Base-by-base conservation (phyloP, 2,113 vertebrate genomes). In the Ammodytes marinus region DNA sequence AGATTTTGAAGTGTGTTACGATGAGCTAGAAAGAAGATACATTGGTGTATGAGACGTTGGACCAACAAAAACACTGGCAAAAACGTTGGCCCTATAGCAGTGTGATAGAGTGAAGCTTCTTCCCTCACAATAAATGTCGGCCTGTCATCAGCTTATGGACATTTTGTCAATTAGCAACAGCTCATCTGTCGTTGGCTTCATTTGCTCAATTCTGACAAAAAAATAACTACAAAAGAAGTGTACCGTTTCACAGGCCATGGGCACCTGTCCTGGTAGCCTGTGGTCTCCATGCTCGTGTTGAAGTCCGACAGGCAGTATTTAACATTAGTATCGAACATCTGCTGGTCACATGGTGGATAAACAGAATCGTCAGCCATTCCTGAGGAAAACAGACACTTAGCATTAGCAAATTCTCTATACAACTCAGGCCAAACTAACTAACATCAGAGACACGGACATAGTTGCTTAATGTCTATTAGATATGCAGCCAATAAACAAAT, bases 181-280 rank as follows among this genome's bases (percentile, higher is more conserved):
- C 27, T 27, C 27, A 27, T 27, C 27, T 27, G 27, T 27, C 27
- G 27, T 27, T 27, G 27, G 27, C 11, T 11, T 6, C 47, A 60
- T 39, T 39, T 47, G 1, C 13, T n/a, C 19, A 54, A 27, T 17
- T 3, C 54, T 15, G 4, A 19, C 15, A 39, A 47, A 46, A 37
- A 47, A 3, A 43, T 27, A 61, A 50, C 3, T 1, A 4, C 0
- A 37, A 4, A 49, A 14, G 3, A 6, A 52, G 68, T 35, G 53
- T 70, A 95, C 94, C 64, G 3, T 91, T 88, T 94, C 1, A 79
- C 85, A 14, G 95, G 93, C 95, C 95, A 95, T 0, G 93, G 88
- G 46, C 95, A 95, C 1, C 17, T 54, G 7, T 82, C 37, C 58
- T 81, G 52, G 52, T 92, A 94, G 49, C 84, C 84, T 3, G 61